These are phyloP conservation scores for Ectropis crepuscularia DNA, from an alignment of 2,888 invertebrate genomes.

Conservation along the genomic window DNA sequence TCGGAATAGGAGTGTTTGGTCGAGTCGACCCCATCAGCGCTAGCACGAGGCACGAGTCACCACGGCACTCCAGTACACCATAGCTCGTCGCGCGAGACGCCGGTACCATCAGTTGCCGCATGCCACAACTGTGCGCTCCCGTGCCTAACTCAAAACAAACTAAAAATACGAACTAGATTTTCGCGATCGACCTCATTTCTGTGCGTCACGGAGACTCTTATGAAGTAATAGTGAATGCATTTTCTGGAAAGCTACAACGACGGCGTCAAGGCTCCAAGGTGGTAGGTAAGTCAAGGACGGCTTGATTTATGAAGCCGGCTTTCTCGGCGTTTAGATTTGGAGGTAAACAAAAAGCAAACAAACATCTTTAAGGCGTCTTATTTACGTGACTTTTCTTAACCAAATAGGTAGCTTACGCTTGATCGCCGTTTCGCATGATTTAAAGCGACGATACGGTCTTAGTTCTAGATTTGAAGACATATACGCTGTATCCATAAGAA, in stretches of 20 bases:
- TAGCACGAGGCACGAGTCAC: conserved; percentile 47
- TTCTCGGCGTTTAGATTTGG: conserved; percentile 17
- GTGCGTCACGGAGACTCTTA: conserved; percentile 18
- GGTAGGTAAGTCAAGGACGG: conserved; percentile 39
- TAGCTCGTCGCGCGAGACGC: conserved; percentile 71
- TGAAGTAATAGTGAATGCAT: conserved; percentile 23
- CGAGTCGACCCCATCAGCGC: conserved; percentile 72
- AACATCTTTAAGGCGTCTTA: background rate
- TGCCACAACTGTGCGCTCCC: conserved; percentile 15
- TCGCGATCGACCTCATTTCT: conserved; percentile 26
- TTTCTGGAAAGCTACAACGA: conserved; percentile 29
- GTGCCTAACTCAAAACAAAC: conserved; percentile 29
- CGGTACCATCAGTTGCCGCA: conserved; percentile 42
- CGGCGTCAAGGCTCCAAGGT: conserved; percentile 26
- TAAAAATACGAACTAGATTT: conserved; percentile 32
- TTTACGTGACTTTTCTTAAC: background rate
- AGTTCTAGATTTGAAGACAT: too few relatives aligned
- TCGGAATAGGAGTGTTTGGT: conserved; percentile 66
- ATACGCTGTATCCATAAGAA: too few relatives aligned
- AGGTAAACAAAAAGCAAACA: conserved; percentile 31
- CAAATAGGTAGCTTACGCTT: too few relatives aligned
- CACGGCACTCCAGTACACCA: conserved; percentile 61
- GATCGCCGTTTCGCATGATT: too few relatives aligned
- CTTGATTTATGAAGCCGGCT: conserved; percentile 21
- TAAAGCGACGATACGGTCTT: too few relatives aligned